A percentile compares a stretch with the other conserved stretches of the same genome.
These are phyloP conservation scores for Erebia aethiops DNA, from an alignment of 2,888 invertebrate genomes.

Conservation along the genomic window DNA sequence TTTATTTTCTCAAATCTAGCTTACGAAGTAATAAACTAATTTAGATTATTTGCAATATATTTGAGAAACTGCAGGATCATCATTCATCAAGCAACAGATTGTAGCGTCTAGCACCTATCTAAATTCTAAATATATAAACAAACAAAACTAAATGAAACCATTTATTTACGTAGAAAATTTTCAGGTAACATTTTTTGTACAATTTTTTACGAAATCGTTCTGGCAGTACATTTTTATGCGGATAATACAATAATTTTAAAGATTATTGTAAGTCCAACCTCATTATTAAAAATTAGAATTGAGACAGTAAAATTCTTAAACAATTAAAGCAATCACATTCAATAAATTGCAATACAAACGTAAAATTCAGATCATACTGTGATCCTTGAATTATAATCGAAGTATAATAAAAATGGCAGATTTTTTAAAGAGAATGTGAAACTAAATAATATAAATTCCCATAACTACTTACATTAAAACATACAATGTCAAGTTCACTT, in stretches of 20 bases:
- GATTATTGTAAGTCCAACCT: slow-evolving; percentile 3
- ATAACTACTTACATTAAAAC: not conserved
- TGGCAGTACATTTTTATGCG: slow-evolving; percentile 39
- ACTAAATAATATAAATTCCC: slow-evolving; percentile 2
- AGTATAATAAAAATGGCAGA: slow-evolving; percentile 4
- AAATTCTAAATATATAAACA: slow-evolving; percentile 46
- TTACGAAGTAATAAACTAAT: slow-evolving; percentile 20
- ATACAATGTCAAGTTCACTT: not conserved
- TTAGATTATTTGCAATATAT: not conserved
- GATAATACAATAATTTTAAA: slow-evolving; percentile 12
- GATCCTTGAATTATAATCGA: not conserved
- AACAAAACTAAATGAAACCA: slow-evolving; percentile 47
- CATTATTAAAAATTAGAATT: not conserved
- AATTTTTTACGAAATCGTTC: slow-evolving; percentile 45
- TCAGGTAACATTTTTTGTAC: slow-evolving; percentile 77
- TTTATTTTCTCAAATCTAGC: slow-evolving; percentile 22
- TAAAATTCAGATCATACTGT: not conserved
- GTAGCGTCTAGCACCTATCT: slow-evolving; percentile 59
- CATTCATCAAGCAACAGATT: slow-evolving; percentile 33
- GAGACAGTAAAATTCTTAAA: not conserved
- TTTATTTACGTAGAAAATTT: slow-evolving; percentile 61
- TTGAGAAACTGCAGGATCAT: slow-evolving; percentile 27
- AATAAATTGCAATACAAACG: not conserved
- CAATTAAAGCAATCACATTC: not conserved
- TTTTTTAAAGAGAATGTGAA: not conserved